Base-by-base conservation (phyloP, 2,797 vertebrate species). In the Scyliorhinus canicula region DNA sequence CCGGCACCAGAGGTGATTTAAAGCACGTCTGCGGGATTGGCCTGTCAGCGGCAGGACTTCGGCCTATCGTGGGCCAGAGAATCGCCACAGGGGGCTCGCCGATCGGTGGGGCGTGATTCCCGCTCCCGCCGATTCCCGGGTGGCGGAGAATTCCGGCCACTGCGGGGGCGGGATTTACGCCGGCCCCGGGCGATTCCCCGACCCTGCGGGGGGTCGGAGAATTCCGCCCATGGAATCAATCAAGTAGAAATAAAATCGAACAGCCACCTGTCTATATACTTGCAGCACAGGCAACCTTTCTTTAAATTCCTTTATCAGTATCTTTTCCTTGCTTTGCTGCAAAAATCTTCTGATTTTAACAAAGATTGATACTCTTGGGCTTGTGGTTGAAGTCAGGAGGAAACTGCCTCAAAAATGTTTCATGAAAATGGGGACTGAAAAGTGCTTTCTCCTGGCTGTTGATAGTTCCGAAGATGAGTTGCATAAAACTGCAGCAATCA, bases 401-500 rank as follows among this genome's bases (percentile, higher is more conserved):
- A 63, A 91, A 91, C 9, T n/a, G 47, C 63, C 63, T 65, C 24
- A 65, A 65, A 91, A 91, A 91, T 91, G 88, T 65, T 65, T 91
- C 19, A 24, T 19, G 44, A 60, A 44, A 44, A 65, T 19, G 24
- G 88, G 19, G 40, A 91, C 16, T 44, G 88, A 57, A 90, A 90
- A 90, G 35, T 21, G 14, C 35, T 90, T 57, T n/a, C 55, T 57
- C 50, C 88, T n/a, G 65, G 88, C 60, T 65, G 65, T 91, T 91
- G 21, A 65, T 44, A 9, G 60, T 44, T 91, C 88, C 12, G 8
- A 40, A 91, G 88, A 65, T 65, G n/a, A 11, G 3, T 26, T 91
- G n/a, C 19, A 44, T 44, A 60, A 60, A 90, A 60, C n/a, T 40
- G 31, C 35, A 55, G 60, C 88, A 65, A 40, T 91, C 65, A 65